Percentiles rank a stretch among this genome's conserved stretches.
Conservation (phyloP, 2,113 vertebrate species). For the Bubo blakistoni region DNA sequence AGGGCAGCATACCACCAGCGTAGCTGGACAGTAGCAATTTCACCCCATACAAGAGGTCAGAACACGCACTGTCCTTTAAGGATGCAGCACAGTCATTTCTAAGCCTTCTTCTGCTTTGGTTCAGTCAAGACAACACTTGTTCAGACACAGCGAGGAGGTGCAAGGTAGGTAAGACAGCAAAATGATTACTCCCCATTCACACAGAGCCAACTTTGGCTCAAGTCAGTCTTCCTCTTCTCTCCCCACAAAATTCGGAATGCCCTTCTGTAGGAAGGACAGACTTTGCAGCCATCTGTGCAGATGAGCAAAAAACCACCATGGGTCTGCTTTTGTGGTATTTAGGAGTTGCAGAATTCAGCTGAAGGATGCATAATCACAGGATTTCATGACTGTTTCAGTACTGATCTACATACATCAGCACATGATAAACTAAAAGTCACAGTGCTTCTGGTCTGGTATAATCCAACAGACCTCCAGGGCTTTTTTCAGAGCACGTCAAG, state of each 20-base stretch:
- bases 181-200: not conserved
- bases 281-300: not conserved
- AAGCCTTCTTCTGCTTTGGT: too few relatives aligned
- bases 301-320: not conserved
- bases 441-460: not conserved
- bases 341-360: not conserved
- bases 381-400: not conserved
- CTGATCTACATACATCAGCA: not conserved
- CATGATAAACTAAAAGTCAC: not conserved
- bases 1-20: not conserved
- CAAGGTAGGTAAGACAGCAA: not conserved
- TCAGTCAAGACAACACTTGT: not conserved
- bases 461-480: not conserved
- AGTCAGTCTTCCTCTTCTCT: not conserved
- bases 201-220: not conserved
- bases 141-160: not conserved
- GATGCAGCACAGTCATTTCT: not conserved
- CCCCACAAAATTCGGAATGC: not conserved
- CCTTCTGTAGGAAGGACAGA: not conserved
- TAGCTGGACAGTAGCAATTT: not conserved
- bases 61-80: not conserved
- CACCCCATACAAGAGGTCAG: not conserved
- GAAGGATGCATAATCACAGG: not conserved
- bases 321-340: not conserved
- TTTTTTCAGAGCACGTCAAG: not conserved